Conservation (phyloP, 1,140 invertebrate species). For the Bathynomus jamesi region DNA sequence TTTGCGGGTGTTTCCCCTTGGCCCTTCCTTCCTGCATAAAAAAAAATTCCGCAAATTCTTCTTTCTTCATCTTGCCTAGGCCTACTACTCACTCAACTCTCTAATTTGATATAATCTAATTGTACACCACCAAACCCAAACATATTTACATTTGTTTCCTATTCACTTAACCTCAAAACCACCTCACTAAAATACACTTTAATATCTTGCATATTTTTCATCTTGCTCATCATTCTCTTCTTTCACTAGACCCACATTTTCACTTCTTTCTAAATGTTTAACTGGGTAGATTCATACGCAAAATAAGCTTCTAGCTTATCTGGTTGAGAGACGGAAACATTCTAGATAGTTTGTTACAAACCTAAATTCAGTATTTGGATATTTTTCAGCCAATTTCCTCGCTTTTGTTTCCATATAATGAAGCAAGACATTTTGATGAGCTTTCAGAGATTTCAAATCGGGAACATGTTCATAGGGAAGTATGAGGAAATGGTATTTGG, state of each 20-base stretch:
- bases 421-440: not conserved
- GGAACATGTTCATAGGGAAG: not conserved
- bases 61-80: no score
- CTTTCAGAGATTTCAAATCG: not conserved
- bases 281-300: not conserved
- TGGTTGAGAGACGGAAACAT: not conserved
- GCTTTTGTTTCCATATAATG: not conserved
- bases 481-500: not conserved
- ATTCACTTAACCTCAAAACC: no score
- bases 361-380: not conserved
- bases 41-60: no score
- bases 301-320: not conserved
- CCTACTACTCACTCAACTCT: no score
- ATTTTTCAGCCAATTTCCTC: not conserved
- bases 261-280: not conserved
- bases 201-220: not conserved
- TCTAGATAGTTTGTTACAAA: not conserved
- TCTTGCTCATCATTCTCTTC: not conserved
- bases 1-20: no score
- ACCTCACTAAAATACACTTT: not conserved
- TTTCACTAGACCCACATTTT: not conserved
- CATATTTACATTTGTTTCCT: no score
- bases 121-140: no score
- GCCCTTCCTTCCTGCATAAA: no score
- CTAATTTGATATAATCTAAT: no score